Base-by-base conservation (phyloP, 2,888 invertebrate species). In the Homarus gammarus region DNA sequence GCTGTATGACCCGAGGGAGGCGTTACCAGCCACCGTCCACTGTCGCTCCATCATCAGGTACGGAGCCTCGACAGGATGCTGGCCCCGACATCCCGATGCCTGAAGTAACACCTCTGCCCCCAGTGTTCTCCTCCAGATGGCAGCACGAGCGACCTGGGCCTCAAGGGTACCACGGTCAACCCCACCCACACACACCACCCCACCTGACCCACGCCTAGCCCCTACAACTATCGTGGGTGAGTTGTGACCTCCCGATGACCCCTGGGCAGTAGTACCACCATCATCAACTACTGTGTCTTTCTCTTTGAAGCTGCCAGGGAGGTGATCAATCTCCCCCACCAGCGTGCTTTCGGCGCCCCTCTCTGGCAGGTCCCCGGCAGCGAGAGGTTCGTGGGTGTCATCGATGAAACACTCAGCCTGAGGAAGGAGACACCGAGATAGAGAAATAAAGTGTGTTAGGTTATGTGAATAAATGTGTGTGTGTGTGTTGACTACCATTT, bases 401-500 rank as follows among this genome's bases (percentile, higher is more conserved):
- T 89, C 89, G 15, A 89, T 61, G 31, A 68, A 44, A 44, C 89
- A 89, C 12, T 10, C 61, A 51, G 78, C 81, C 89, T 89, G 72
- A 18, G 77, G 38, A 22, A 31, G 33, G 40, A 68, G 15, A 44
- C 68, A 72, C 27, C 27, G 33, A 72, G 36, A 18, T 18, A 72
- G 15, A 31, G 33, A 64, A 27, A 31, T 22, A 64, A 27, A 64
- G 18, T 31, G n/a, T n/a, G n/a, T n/a, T n/a, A n/a, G n/a, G n/a
- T n/a, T n/a, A n/a, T n/a, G n/a, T n/a, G n/a, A n/a, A n/a, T n/a
- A n/a, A n/a, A n/a, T n/a, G n/a, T n/a, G n/a, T n/a, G n/a, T n/a
- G n/a, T n/a, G n/a, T n/a, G n/a, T n/a, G n/a, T n/a, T n/a, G n/a
- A n/a, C n/a, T n/a, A n/a, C n/a, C n/a, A n/a, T n/a, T n/a, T n/a